Conservation (phyloP, 2,797 vertebrate genomes). For the Sebastiscus albofasciatus region DNA sequence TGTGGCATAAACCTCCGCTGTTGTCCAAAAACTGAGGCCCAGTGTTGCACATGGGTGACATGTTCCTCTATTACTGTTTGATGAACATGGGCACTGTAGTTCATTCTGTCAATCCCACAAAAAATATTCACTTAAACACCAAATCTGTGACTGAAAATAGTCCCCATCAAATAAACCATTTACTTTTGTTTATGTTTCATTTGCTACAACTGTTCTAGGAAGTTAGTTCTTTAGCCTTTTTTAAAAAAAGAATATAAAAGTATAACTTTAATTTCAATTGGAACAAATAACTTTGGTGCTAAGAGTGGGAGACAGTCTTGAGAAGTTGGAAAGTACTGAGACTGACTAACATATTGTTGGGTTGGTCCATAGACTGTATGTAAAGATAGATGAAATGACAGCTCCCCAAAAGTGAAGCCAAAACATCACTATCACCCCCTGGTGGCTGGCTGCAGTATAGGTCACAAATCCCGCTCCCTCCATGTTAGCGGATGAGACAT, state of each 20-base stretch:
- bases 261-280: background rate
- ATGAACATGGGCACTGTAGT: background rate
- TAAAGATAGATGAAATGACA: too few relatives aligned
- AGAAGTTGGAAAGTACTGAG: too few relatives aligned
- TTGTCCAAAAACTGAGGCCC: background rate
- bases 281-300: background rate
- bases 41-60: background rate
- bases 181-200: background rate
- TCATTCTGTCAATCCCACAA: background rate
- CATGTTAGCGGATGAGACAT: too few relatives aligned
- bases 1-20: background rate
- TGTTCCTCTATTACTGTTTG: background rate
- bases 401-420: too few relatives aligned
- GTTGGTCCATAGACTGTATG: too few relatives aligned
- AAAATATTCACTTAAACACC: background rate
- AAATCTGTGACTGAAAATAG: background rate
- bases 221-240: background rate
- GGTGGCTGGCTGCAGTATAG: too few relatives aligned
- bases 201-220: background rate
- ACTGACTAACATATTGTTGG: too few relatives aligned
- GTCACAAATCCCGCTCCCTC: too few relatives aligned
- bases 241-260: background rate
- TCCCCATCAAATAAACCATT: background rate
- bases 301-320: too few relatives aligned
- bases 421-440: too few relatives aligned